Conservation (phyloP, 2,888 invertebrate genomes). For the Brachynemurus nebulosus region DNA sequence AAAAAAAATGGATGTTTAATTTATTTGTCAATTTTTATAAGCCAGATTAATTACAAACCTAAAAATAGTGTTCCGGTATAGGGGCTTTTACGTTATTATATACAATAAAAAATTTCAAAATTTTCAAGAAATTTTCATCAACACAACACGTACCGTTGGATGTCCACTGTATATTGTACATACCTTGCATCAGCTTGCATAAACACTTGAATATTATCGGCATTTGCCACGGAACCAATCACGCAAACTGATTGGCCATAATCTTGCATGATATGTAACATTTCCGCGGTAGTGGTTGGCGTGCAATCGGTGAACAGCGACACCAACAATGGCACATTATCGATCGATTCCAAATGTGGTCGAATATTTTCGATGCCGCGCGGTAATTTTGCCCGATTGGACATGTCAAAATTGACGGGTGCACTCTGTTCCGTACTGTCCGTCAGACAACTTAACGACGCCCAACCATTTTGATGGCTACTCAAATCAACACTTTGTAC, state of each 20-base stretch:
- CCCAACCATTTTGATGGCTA: constrained; percentile 47
- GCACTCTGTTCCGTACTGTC: constrained; percentile 86
- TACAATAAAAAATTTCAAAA: no score
- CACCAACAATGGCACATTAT: constrained; percentile 94
- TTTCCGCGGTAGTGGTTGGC: constrained; percentile 76
- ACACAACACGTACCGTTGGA: no score
- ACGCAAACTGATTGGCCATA: constrained; percentile 94
- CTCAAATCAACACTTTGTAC: constrained; percentile 31
- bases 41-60: no score
- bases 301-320: constrained; percentile 97
- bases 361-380: constrained; percentile 93
- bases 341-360: constrained; percentile 87
- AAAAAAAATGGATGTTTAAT: no score
- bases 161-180: no score
- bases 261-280: constrained; percentile 92
- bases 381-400: constrained; percentile 89
- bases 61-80: no score
- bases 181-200: constrained; percentile 86
- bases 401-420: constrained; percentile 84
- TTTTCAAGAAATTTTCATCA: no score
- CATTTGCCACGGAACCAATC: constrained; percentile 81
- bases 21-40: no score
- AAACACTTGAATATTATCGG: constrained; percentile 82
- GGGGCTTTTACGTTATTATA: no score
- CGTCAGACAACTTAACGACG: constrained; percentile 71